These are phyloP conservation scores for Otolemur garnettii DNA, from an alignment of 2,113 vertebrate genomes.

Conservation along the genomic window DNA sequence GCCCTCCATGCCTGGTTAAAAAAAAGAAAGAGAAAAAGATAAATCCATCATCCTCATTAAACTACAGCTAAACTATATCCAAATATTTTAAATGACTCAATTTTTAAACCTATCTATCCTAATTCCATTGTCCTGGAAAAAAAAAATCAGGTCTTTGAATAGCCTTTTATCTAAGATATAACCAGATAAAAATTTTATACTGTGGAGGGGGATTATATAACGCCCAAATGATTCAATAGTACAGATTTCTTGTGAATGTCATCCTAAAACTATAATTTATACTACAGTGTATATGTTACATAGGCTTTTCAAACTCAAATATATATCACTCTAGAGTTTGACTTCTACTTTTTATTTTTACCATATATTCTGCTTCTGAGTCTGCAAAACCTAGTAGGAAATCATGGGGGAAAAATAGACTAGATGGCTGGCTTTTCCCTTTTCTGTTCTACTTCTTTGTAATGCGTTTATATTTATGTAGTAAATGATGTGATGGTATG, in stretches of 20 bases:
- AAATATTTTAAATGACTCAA: conserved; percentile 27
- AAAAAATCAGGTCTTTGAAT: not conserved
- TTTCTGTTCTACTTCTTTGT: not conserved
- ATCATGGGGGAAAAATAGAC: not conserved
- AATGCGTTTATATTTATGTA: not conserved
- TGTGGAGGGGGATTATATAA: not conserved
- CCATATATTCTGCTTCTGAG: not conserved
- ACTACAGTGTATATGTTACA: not conserved
- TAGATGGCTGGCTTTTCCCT: not conserved
- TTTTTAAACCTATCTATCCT: conserved; percentile 3
- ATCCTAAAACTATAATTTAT: not conserved
- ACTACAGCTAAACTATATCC: too few species aligned
- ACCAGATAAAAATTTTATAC: not conserved
- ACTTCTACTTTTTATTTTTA: conserved; percentile 23
- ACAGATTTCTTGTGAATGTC: not conserved
- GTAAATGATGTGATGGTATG: not conserved
- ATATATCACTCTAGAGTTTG: not conserved
- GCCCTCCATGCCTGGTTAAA: not conserved
- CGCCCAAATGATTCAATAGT: not conserved
- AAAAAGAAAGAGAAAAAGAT: not conserved
- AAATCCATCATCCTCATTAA: not conserved
- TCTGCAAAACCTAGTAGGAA: not conserved
- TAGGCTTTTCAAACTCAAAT: conserved; percentile 7
- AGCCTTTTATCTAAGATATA: conserved; percentile 12
- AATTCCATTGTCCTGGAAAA: conserved; percentile 12